Evolutionary conservation across 2,113 vertebrate species (phyloP).

Genomic region (Tretioscincus oriximinensis): DNA sequence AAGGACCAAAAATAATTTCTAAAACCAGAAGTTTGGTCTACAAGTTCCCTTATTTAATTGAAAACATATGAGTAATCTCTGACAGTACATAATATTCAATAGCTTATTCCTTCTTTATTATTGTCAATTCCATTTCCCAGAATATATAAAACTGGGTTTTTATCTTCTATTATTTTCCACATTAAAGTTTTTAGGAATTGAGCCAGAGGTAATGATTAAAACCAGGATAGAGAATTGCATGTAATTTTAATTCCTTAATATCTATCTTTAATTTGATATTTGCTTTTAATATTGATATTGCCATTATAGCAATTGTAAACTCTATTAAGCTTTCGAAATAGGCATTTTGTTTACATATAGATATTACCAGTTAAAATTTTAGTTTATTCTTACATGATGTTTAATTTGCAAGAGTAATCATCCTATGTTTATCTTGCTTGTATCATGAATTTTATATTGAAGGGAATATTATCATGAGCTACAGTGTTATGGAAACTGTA

Average conservation of each 20-base stretch:
- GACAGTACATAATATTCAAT: background rate
- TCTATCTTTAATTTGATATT: slow-evolving; percentile 46
- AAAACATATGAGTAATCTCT: background rate
- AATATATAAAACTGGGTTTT: background rate
- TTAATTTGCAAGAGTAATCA: background rate
- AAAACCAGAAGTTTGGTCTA: background rate
- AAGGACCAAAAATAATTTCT: background rate
- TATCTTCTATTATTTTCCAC: background rate
- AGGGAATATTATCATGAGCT: background rate
- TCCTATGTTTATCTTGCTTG: background rate
- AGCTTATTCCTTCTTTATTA: too few species aligned
- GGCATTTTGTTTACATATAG: slow-evolving; percentile 56
- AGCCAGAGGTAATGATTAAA: background rate
- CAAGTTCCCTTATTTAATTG: background rate
- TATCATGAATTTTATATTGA: background rate
- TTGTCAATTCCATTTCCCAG: background rate
- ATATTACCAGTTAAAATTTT: slow-evolving; percentile 43
- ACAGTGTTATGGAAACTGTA: background rate
- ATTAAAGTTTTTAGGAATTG: background rate
- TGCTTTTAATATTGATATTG: slow-evolving; percentile 47
- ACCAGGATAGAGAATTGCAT: slow-evolving; percentile 25
- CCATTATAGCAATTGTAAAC: slow-evolving; percentile 49
- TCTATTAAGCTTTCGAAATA: slow-evolving; percentile 59
- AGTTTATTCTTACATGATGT: slow-evolving; percentile 34
- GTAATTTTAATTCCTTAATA: slow-evolving; percentile 39